A percentile compares a stretch with the other conserved stretches of the same genome.
phyloP scores from a whole-genome alignment of 92 coral and sea anemone genomes.

The Meandrina meandrites region DNA sequence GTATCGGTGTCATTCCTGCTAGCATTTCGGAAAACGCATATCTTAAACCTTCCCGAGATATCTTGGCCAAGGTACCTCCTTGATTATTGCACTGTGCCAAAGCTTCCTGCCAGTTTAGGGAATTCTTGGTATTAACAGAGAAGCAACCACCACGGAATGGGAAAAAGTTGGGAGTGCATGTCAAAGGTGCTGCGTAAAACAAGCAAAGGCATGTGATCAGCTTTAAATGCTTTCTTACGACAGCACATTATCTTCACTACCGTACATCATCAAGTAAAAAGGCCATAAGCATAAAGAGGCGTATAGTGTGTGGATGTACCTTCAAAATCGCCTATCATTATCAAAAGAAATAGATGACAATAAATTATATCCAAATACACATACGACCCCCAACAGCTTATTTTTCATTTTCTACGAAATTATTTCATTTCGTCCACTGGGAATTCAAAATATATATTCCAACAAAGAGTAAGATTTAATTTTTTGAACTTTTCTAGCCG shows the following conservation, averaged over 20 bases:
- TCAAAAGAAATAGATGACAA: too few relatives aligned
- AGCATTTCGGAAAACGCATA: slow-evolving; percentile 16
- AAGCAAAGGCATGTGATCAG: not conserved
- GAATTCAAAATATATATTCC: too few relatives aligned
- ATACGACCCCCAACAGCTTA: not conserved
- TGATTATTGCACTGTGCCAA: not conserved
- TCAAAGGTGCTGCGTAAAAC: not conserved
- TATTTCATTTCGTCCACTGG: too few relatives aligned
- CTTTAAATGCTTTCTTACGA: too few relatives aligned
- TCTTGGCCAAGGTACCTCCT: slow-evolving; percentile 34
- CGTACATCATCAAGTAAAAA: not conserved
- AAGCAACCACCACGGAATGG: slow-evolving; percentile 30
- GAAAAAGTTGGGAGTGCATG: slow-evolving; percentile 12
- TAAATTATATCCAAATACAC: too few relatives aligned
- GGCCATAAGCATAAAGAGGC: too few relatives aligned
- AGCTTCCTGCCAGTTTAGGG: not conserved
- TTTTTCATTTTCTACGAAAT: not conserved
- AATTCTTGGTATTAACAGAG: not conserved
- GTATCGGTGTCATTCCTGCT: not conserved
- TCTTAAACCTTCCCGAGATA: slow-evolving; percentile 20
- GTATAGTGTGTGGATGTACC: too few relatives aligned
- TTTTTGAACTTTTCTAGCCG: too few relatives aligned
- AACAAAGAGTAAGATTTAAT: too few relatives aligned
- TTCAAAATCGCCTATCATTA: too few relatives aligned
- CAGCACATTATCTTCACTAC: too few relatives aligned